Evolutionary conservation across 2,888 invertebrate species (phyloP).

Genomic region (Dusona sp.): DNA sequence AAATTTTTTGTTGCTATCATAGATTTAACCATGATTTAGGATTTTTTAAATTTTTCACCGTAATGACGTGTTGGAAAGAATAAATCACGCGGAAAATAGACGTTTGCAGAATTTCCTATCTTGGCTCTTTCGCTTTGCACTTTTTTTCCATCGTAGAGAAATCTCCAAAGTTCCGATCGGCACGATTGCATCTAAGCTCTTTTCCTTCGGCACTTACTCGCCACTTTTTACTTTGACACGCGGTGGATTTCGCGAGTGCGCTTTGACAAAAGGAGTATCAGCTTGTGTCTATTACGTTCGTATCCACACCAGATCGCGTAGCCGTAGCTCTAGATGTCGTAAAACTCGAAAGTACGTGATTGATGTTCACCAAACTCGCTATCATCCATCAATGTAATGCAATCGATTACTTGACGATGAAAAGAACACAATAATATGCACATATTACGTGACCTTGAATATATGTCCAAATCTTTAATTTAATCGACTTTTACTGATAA

Average conservation of each 20-base stretch:
- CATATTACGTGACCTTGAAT: not conserved
- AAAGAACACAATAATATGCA: slow-evolving; percentile 1
- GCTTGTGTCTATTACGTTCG: slow-evolving; percentile 31
- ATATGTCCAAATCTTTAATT: not conserved
- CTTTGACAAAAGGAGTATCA: slow-evolving; percentile 42
- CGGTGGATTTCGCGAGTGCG: slow-evolving; percentile 5
- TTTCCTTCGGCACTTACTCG: slow-evolving; percentile 14
- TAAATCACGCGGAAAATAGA: slow-evolving; percentile 10
- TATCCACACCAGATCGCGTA: slow-evolving; percentile 15
- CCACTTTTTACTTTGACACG: slow-evolving; percentile 17
- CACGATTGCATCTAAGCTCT: slow-evolving; percentile 7
- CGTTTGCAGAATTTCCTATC: slow-evolving; percentile 8
- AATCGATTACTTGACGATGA: slow-evolving; percentile 45
- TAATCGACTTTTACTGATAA: not conserved
- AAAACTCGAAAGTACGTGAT: slow-evolving; percentile 57
- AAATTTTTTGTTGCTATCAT: not conserved
- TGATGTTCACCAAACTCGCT: slow-evolving; percentile 53
- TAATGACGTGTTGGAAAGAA: not conserved
- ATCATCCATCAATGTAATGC: slow-evolving; percentile 37
- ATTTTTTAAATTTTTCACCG: not conserved
- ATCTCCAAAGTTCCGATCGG: slow-evolving; percentile 12
- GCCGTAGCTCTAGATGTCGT: slow-evolving; percentile 14
- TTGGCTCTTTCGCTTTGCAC: not conserved
- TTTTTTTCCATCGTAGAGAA: slow-evolving; percentile 1
- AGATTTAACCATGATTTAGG: not conserved